Percentiles rank a stretch among this genome's conserved stretches.
Evolutionary conservation across 2,888 invertebrate species (phyloP).

Genomic region (Cacoxenus indagator): DNA sequence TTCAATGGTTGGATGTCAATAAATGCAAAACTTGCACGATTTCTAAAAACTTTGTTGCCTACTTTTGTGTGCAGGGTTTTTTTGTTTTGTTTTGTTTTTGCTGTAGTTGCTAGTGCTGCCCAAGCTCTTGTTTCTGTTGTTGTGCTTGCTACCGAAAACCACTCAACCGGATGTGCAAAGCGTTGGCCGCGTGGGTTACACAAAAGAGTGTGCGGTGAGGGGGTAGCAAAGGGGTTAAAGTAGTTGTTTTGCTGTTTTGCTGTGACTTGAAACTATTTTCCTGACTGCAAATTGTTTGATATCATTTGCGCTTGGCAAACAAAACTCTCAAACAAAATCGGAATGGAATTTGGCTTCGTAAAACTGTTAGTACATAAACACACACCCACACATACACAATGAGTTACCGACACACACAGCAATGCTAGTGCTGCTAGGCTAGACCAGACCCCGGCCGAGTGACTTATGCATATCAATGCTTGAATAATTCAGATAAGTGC

Average conservation of each 20-base stretch:
- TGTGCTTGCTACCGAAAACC: no score
- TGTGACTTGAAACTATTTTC: not conserved
- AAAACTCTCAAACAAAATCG: conserved; percentile 2
- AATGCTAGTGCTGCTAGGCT: conserved; percentile 24
- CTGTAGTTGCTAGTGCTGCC: not conserved
- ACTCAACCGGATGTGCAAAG: no score
- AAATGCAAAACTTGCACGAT: not conserved
- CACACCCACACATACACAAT: not conserved
- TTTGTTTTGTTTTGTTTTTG: conserved; percentile 22
- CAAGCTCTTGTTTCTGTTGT: no score
- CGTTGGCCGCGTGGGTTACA: no score
- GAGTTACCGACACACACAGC: not conserved
- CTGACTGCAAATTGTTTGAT: conserved; percentile 19
- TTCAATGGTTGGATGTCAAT: not conserved
- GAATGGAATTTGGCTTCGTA: not conserved
- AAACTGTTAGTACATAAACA: not conserved
- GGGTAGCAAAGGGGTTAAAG: not conserved
- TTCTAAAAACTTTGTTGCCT: not conserved
- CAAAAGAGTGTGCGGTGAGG: no score
- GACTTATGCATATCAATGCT: conserved; percentile 59
- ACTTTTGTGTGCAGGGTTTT: conserved; percentile 6
- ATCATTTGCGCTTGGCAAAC: conserved; percentile 33
- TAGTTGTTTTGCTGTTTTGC: not conserved
- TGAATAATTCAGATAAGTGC: conserved; percentile 58
- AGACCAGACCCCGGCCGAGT: conserved; percentile 24